Evolutionary conservation across 2,797 vertebrate species (phyloP).

Genomic region (Pogonophryne albipinna): DNA sequence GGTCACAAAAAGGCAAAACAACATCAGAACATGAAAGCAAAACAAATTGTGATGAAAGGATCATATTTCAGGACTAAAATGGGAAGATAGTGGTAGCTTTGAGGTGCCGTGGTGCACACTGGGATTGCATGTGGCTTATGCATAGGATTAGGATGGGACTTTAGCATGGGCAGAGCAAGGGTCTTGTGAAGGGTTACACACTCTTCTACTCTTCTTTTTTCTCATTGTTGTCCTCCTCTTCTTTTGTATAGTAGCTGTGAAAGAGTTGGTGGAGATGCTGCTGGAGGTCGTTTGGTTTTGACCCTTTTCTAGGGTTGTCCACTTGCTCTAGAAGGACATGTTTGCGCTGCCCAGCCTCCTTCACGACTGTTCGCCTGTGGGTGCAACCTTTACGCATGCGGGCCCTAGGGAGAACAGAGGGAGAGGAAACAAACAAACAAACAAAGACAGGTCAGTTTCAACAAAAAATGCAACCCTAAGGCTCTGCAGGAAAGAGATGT

Average conservation of each 20-base stretch:
- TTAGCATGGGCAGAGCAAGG: conserved; percentile 57
- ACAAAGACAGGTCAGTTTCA: conserved; percentile 12
- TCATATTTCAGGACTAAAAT: conserved; percentile 66
- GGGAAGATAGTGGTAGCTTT: conserved; percentile 81
- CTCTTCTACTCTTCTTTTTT: conserved; percentile 65
- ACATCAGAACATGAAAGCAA: conserved; percentile 64
- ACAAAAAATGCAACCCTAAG: neutral
- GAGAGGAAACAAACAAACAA: conserved; percentile 3
- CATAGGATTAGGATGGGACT: conserved; percentile 77
- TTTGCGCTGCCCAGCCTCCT: conserved; percentile 83
- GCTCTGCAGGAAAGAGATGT: neutral
- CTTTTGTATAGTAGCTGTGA: conserved; percentile 85
- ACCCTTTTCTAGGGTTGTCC: conserved; percentile 84
- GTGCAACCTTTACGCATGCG: conserved; percentile 74
- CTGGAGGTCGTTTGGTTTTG: conserved; percentile 85
- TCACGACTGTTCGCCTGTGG: conserved; percentile 89
- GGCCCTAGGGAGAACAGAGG: conserved; percentile 55
- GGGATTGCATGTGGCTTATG: conserved; percentile 83
- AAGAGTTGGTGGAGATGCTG: conserved; percentile 92
- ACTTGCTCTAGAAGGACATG: conserved; percentile 85
- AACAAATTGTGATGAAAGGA: conserved; percentile 53
- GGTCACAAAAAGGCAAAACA: conserved; percentile 91
- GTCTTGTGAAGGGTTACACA: conserved; percentile 49
- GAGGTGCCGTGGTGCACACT: conserved; percentile 77
- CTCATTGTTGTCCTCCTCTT: conserved; percentile 64